phyloP scores from a whole-genome alignment of 1,140 invertebrate genomes.

The Lucilia sericata region DNA sequence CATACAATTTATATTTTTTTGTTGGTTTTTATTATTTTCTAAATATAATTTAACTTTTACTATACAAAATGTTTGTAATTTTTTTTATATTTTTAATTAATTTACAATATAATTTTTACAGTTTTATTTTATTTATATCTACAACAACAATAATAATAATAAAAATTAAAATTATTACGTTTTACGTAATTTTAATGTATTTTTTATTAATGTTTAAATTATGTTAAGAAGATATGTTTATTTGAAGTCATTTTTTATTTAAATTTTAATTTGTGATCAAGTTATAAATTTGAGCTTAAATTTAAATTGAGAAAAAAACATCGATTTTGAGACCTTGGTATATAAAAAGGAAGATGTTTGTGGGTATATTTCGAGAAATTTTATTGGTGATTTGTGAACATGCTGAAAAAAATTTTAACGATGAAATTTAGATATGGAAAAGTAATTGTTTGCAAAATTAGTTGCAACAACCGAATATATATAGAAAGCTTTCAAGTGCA shows the following conservation, averaged over 20 bases:
- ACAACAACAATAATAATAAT: conserved; percentile 5
- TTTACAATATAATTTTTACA: conserved; percentile 38
- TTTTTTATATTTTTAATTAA: background rate
- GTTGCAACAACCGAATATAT: too few relatives aligned
- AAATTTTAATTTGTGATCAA: background rate
- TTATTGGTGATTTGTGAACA: too few relatives aligned
- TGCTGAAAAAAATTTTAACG: too few relatives aligned
- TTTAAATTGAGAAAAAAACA: background rate
- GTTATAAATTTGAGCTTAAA: background rate
- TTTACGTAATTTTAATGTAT: conserved; percentile 10
- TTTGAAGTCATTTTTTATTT: conserved; percentile 29
- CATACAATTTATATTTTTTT: conserved; percentile 21
- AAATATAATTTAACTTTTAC: background rate
- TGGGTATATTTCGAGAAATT: too few relatives aligned
- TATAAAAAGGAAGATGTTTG: too few relatives aligned
- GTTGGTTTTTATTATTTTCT: background rate
- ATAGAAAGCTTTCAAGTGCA: too few relatives aligned
- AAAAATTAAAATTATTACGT: conserved; percentile 26
- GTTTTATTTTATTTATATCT: conserved; percentile 32
- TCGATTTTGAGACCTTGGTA: background rate
- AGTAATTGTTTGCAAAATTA: too few relatives aligned
- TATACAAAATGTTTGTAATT: background rate
- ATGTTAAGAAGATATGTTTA: conserved; percentile 25
- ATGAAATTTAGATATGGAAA: too few relatives aligned
- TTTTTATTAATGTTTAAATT: background rate